Base-by-base conservation (phyloP, 2,113 vertebrate species). In the Suncus etruscus region DNA sequence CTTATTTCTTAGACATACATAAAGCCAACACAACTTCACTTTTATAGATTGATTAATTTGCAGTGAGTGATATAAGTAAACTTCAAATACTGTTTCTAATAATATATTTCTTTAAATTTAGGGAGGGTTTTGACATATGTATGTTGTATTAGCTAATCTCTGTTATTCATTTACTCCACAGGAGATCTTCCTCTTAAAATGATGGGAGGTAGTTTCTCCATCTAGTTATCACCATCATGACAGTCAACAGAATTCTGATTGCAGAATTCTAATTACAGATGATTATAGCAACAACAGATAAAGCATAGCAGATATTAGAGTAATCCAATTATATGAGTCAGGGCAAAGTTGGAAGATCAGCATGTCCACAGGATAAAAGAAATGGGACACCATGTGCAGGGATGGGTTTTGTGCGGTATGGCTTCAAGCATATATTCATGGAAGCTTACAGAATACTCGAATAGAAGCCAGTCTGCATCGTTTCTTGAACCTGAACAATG, bases 221-320 rank as follows among this genome's bases (percentile, higher is more conserved):
- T 8, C 39, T 82, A 51, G n/a, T 47, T 90, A 39, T 68, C n/a
- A 68, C 27, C 76, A 78, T 92, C 39, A 80, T 80, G 86, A 83
- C 3, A 58, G 31, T 87, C 75, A 83, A 31, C 75, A 85, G 54
- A 85, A 83, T 85, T 93, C 79, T 45, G 11, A 58, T 22, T 25
- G 16, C 3, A 77, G 84, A 86, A 90, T 68, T 31, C 16, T 83
- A 88, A 78, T 51, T 63, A 73, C 0, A 8, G 20, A 7, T 91
- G 83, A 94, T 83, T 70, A 90, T 66, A 54, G 63, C 65, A 86
- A 89, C 83, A 11, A 31, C 16, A 82, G 83, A n/a, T 68, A 74
- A 83, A 75, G n/a, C 45, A 84, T 2, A 82, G 73, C 24, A 18
- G 50, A 63, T 3, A 3, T 70, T 73, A 51, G 15, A 83, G 10